Percentiles rank a stretch among this genome's conserved stretches.
phyloP scores from a whole-genome alignment of 2,797 vertebrate genomes.

The Melanotaenia nigrans region DNA sequence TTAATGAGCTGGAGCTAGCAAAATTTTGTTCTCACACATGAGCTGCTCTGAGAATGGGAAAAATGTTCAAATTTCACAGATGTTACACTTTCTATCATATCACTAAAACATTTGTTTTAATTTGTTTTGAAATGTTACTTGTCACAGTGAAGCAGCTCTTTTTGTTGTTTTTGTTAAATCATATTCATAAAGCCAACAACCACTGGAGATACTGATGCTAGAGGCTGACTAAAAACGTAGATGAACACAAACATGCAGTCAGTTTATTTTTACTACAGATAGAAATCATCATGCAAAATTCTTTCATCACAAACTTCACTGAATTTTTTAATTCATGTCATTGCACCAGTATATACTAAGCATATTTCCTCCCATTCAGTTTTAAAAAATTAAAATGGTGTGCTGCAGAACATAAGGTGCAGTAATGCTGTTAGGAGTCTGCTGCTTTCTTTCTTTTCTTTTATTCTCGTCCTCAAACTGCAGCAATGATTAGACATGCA shows the following conservation, averaged over 20 bases:
- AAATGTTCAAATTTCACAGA: too few species aligned
- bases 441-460: background rate
- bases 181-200: too few species aligned
- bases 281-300: background rate
- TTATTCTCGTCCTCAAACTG: background rate
- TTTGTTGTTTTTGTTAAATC: too few species aligned
- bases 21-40: too few species aligned
- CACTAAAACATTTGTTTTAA: too few species aligned
- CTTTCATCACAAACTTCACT: background rate
- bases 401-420: background rate
- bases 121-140: too few species aligned
- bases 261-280: background rate
- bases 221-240: background rate
- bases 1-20: too few species aligned
- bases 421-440: background rate
- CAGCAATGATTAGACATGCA: slow-evolving; percentile 11
- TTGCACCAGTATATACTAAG: too few species aligned
- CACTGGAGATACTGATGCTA: background rate
- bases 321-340: background rate
- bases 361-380: background rate
- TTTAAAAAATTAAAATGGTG: background rate
- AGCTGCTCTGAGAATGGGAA: too few species aligned
- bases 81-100: too few species aligned
- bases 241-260: background rate
- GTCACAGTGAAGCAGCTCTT: background rate